phyloP scores from a whole-genome alignment of 2,797 vertebrate genomes.

The Lagocephalus sceleratus region DNA sequence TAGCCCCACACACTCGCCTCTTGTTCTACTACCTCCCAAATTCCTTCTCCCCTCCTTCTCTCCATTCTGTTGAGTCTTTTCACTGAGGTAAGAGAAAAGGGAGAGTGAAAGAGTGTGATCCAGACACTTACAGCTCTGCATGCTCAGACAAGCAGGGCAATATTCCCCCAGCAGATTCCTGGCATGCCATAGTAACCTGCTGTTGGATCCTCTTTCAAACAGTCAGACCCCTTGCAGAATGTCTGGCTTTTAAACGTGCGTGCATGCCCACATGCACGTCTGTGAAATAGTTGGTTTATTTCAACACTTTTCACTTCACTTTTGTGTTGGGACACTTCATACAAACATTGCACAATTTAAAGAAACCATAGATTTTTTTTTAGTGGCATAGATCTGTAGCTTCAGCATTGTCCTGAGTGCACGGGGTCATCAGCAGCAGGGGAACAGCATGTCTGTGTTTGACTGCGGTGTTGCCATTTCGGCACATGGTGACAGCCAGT shows the following conservation, averaged over 20 bases:
- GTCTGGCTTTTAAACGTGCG: slow-evolving; percentile 21
- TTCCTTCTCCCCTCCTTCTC: slow-evolving; percentile 33
- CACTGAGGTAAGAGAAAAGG: slow-evolving; percentile 30
- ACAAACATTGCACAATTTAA: too few relatives aligned
- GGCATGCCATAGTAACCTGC: slow-evolving; percentile 82
- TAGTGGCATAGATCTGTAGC: background rate
- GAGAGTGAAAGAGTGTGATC: slow-evolving; percentile 47
- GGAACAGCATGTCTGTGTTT: slow-evolving; percentile 42
- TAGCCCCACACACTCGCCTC: slow-evolving; percentile 41
- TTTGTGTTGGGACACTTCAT: too few relatives aligned
- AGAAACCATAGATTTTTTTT: too few relatives aligned
- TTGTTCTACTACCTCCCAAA: slow-evolving; percentile 17
- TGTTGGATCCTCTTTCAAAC: slow-evolving; percentile 70
- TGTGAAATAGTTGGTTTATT: slow-evolving; percentile 18
- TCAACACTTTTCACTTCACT: background rate
- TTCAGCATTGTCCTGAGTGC: slow-evolving; percentile 24
- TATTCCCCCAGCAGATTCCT: slow-evolving; percentile 77
- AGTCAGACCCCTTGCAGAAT: slow-evolving; percentile 29
- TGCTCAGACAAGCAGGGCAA: slow-evolving; percentile 76
- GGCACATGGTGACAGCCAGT: slow-evolving; percentile 18
- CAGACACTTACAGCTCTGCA: slow-evolving; percentile 57
- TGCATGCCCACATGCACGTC: slow-evolving; percentile 10
- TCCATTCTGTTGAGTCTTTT: slow-evolving; percentile 35
- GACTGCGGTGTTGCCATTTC: slow-evolving; percentile 30
- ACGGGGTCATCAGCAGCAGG: slow-evolving; percentile 29